Conservation (phyloP, 2,888 invertebrate species). For the Chrysolina haemoptera region DNA sequence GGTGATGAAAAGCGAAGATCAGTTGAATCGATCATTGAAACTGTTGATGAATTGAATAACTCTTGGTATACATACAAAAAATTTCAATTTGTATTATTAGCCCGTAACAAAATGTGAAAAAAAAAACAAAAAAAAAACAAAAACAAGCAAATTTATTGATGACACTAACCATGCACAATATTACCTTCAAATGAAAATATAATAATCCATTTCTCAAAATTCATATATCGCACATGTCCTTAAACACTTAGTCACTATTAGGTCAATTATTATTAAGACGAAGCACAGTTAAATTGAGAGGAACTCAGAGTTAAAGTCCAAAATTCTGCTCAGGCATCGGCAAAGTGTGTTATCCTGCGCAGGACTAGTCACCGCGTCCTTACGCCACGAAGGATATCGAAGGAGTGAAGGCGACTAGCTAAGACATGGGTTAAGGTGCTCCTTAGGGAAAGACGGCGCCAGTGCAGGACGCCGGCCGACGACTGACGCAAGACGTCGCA, state of each 20-base stretch:
- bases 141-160: slow-evolving; percentile 30
- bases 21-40: too few species aligned
- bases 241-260: slow-evolving; percentile 39
- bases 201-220: slow-evolving; percentile 41
- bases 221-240: slow-evolving; percentile 29
- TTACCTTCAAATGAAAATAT: slow-evolving; percentile 37
- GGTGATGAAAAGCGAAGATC: too few species aligned
- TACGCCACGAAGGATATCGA: slow-evolving; percentile 68
- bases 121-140: slow-evolving; percentile 35
- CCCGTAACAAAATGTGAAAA: not conserved
- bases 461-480: slow-evolving; percentile 68
- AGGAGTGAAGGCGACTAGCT: slow-evolving; percentile 69
- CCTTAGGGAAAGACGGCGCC: slow-evolving; percentile 68
- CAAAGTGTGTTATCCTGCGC: slow-evolving; percentile 45
- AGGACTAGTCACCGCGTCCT: slow-evolving; percentile 63
- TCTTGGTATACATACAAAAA: not conserved
- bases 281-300: not conserved
- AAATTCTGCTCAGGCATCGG: slow-evolving; percentile 48
- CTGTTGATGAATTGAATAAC: not conserved
- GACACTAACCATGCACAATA: slow-evolving; percentile 39
- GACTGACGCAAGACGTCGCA: slow-evolving; percentile 70
- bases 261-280: slow-evolving; percentile 19
- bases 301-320: slow-evolving; percentile 51
- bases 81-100: not conserved
- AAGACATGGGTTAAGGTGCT: slow-evolving; percentile 69